Conservation (phyloP, 2,113 vertebrate species). For the Taxidea taxus region DNA sequence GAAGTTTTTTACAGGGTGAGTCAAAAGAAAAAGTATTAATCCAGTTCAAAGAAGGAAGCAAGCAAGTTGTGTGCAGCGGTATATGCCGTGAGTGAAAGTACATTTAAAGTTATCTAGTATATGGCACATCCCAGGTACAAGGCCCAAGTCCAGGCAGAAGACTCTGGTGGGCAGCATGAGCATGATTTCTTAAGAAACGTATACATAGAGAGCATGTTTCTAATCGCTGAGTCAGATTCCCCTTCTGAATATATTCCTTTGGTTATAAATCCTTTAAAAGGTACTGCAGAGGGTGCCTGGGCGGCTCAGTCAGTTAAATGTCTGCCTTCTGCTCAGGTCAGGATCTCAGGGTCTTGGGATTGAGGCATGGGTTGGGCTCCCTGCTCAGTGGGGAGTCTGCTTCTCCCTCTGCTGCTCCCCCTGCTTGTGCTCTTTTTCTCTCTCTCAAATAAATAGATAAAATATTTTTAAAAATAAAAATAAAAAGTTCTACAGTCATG, state of each 20-base stretch:
- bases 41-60: neutral
- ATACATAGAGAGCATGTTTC: neutral
- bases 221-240: neutral
- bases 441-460: no score
- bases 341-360: neutral
- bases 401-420: neutral
- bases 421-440: no score
- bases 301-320: neutral
- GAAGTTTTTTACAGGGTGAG: neutral
- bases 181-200: neutral
- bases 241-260: neutral
- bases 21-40: neutral
- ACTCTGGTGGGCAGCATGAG: neutral
- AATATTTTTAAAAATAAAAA: no score
- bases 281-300: neutral
- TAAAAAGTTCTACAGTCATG: neutral
- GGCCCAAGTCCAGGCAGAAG: neutral
- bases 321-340: neutral
- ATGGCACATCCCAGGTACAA: neutral
- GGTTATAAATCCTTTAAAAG: neutral
- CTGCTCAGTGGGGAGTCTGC: neutral
- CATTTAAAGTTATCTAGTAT: neutral
- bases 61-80: neutral
- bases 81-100: neutral
- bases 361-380: neutral